Evolutionary conservation across 1,140 invertebrate genomes (phyloP).

Genomic region (Heliconius hewitsoni): DNA sequence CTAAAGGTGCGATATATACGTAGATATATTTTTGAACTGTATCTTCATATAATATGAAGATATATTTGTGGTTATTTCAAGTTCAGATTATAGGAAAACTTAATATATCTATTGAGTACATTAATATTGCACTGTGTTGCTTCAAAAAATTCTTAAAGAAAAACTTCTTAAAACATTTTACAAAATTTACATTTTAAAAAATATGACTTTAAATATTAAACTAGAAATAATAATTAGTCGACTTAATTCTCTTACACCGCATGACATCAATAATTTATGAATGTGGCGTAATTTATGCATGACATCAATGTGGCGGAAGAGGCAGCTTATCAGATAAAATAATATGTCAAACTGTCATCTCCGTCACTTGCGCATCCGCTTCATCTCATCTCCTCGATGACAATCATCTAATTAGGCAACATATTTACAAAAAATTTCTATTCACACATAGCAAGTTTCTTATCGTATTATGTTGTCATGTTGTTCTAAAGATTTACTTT

Average conservation of each 20-base stretch:
- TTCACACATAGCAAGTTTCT: conserved; percentile 26
- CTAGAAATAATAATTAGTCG: too few relatives aligned
- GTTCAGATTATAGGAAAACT: too few relatives aligned
- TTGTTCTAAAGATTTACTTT: conserved; percentile 21
- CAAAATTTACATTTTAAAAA: too few relatives aligned
- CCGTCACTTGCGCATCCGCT: conserved; percentile 20
- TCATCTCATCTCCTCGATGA: conserved; percentile 10
- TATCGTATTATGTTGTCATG: conserved; percentile 25
- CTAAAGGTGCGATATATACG: background rate
- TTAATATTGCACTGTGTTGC: too few relatives aligned
- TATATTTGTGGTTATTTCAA: too few relatives aligned
- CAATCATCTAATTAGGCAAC: conserved; percentile 21
- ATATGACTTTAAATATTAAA: too few relatives aligned
- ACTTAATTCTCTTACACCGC: too few relatives aligned
- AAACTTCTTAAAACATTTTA: too few relatives aligned
- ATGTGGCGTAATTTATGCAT: too few relatives aligned
- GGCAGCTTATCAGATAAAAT: conserved; percentile 33
- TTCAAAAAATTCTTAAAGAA: too few relatives aligned
- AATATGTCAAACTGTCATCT: conserved; percentile 30
- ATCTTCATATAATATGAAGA: too few relatives aligned
- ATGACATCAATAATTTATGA: conserved; percentile 21
- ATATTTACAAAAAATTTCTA: conserved; percentile 22
- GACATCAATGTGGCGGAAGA: background rate
- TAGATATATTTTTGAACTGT: background rate
- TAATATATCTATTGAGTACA: too few relatives aligned